Base-by-base conservation (phyloP, 2,113 vertebrate genomes). In the Synodontis membranacea region DNA sequence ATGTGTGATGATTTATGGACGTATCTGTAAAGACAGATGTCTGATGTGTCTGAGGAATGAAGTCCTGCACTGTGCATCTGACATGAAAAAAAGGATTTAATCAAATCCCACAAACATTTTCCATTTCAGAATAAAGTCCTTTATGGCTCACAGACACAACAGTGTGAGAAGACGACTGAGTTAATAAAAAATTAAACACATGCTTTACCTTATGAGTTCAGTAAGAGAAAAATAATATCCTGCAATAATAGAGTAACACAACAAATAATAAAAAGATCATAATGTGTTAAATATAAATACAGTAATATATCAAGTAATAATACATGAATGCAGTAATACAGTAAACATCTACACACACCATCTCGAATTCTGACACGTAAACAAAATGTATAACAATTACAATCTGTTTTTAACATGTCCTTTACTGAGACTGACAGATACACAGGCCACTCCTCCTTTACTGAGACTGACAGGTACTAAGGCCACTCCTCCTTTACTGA, bases 11-110 rank as follows among this genome's bases (percentile, higher is more conserved):
- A 91, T 91, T 86, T 90, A 90, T 87, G 39, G 44, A 6, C 23
- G 3, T 68, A 80, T 87, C 74, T 85, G 90, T 75, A 89, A 62
- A 89, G 83, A 90, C 83, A 89, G 88, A 88, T 64, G 62, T 62
- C 60, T 62, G 60, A 34, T 66, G 64, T 34, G 64, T 34, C 31
- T 34, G 14, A 34, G 31, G 60, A 11, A 62, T 62, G 60, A n/a
- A 5, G n/a, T 86, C 89, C 90, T 88, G 70, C 88, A 91, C 68
- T 82, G 80, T 86, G 31, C 1, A 10, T 70, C 66, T 42, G 31
- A 19, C 34, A 9, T 60, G 1, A 6, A 39, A 70, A 52, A 83
- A 39, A 23, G 25, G 15, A 66, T 48, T 31, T 70, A 39, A 46
- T 37, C 8, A 54, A 23, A 68, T 42, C 48, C 66, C 48, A 75